These are phyloP conservation scores for Brachypalpus laphriformis DNA, from an alignment of 2,888 invertebrate species.

Conservation along the genomic window DNA sequence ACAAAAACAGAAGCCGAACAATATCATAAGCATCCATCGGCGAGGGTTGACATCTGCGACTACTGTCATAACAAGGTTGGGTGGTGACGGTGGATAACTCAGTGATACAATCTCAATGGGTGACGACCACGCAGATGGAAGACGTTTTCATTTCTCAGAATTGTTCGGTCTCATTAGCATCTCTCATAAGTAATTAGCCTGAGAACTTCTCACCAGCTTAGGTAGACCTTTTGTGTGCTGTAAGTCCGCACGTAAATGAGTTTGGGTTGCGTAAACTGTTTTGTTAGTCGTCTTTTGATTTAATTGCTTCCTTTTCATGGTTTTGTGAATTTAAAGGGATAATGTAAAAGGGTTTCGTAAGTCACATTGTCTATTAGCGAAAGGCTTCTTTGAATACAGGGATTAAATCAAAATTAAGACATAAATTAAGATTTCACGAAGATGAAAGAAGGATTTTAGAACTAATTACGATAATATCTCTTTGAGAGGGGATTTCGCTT, in stretches of 20 bases:
- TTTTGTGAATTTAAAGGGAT: slow-evolving; percentile 1
- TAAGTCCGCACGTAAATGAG: not conserved
- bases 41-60: slow-evolving; percentile 30
- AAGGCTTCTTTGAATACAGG: not conserved
- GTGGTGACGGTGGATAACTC: not conserved
- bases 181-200: slow-evolving; percentile 47
- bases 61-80: slow-evolving; percentile 5
- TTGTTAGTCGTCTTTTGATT: not conserved
- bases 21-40: slow-evolving; percentile 6
- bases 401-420: slow-evolving; percentile 3
- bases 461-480: not conserved
- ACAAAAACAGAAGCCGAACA: slow-evolving; percentile 6
- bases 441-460: slow-evolving; percentile 10
- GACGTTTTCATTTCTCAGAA: slow-evolving; percentile 1
- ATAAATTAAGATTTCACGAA: not conserved
- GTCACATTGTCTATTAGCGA: not conserved
- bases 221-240: not conserved
- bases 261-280: not conserved
- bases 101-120: not conserved
- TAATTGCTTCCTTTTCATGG: slow-evolving; percentile 19
- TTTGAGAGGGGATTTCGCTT: not conserved
- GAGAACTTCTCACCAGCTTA: slow-evolving; percentile 8
- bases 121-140: not conserved
- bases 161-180: slow-evolving; percentile 30
- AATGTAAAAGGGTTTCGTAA: not conserved